Conservation (phyloP, 2,113 vertebrate species). For the Andinoacara biseriatus region DNA sequence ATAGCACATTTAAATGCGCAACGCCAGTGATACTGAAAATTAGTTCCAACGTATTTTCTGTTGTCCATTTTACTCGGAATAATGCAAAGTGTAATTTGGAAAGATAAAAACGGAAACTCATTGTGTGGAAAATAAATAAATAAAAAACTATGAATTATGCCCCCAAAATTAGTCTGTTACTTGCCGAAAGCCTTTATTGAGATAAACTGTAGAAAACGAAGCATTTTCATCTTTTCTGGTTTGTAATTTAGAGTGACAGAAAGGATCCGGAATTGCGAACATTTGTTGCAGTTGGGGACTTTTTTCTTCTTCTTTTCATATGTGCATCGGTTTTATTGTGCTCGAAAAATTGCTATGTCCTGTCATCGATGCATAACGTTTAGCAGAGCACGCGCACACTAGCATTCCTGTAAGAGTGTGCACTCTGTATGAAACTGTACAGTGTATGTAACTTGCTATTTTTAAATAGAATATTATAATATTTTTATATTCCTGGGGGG, state of each 20-base stretch:
- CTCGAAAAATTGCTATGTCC: not conserved
- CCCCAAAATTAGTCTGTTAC: not conserved
- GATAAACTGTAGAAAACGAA: not conserved
- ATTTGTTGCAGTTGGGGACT: not conserved
- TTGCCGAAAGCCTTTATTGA: not conserved
- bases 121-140: not conserved
- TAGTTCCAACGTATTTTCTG: not conserved
- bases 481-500: constrained; percentile 7
- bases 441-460: not conserved
- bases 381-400: not conserved
- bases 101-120: not conserved
- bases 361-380: not conserved
- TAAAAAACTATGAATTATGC: not conserved
- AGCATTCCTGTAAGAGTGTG: not conserved
- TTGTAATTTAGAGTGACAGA: not conserved
- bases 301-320: no score
- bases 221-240: not conserved
- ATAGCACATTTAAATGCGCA: not conserved
- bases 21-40: not conserved
- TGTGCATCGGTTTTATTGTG: not conserved
- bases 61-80: not conserved
- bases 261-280: not conserved
- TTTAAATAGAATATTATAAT: not conserved
- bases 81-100: not conserved
- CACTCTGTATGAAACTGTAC: not conserved